phyloP scores from a whole-genome alignment of 1,140 invertebrate species.

The Achroia grisella region DNA sequence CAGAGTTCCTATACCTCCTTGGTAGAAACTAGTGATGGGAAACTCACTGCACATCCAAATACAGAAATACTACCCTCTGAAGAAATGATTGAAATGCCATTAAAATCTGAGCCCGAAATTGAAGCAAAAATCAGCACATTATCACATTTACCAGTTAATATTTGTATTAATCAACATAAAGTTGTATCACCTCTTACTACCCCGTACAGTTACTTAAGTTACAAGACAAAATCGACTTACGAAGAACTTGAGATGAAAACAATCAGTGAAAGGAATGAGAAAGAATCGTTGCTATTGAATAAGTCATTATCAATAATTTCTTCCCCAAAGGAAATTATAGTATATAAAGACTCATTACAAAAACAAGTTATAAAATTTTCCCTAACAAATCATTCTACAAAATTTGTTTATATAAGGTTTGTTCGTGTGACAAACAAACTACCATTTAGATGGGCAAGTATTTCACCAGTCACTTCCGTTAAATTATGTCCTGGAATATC shows the following conservation, averaged over 20 bases:
- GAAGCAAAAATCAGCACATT: not conserved
- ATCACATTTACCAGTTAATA: constrained; percentile 20
- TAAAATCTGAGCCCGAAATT: constrained; percentile 16
- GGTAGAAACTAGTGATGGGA: constrained; percentile 15
- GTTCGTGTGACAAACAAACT: constrained; percentile 24
- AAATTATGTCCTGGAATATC: constrained; percentile 43
- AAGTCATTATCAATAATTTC: constrained; percentile 21
- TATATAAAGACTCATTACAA: constrained; percentile 16
- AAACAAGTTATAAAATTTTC: constrained; percentile 38
- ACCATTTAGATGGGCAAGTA: constrained; percentile 25
- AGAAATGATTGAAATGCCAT: not conserved
- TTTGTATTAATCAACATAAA: constrained; percentile 39
- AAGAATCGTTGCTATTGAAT: constrained; percentile 16
- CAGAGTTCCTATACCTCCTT: not conserved
- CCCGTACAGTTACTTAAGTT: constrained; percentile 11
- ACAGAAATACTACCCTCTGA: constrained; percentile 21
- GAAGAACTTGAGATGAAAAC: not conserved
- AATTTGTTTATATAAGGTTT: constrained; percentile 29
- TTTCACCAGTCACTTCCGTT: constrained; percentile 25
- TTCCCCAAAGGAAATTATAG: constrained; percentile 26
- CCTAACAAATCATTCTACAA: constrained; percentile 30
- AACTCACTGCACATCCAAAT: constrained; percentile 36
- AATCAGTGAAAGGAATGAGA: not conserved
- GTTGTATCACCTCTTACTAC: constrained; percentile 19
- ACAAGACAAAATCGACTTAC: constrained; percentile 4